Percentiles rank a stretch among this genome's conserved stretches.
Evolutionary conservation across 2,888 invertebrate genomes (phyloP).

Genomic region (Apantesis nais): DNA sequence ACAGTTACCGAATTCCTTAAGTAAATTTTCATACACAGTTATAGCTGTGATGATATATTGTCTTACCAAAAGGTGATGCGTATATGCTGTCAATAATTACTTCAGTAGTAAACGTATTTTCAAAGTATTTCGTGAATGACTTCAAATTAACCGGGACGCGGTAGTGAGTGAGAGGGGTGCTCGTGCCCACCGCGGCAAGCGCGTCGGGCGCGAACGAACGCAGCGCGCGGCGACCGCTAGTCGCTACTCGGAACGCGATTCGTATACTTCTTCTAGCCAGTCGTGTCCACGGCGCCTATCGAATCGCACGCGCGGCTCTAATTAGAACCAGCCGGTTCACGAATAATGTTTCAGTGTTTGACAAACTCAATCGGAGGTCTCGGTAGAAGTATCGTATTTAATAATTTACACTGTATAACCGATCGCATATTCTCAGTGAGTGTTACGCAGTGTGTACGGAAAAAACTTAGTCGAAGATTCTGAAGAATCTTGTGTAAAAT

Average conservation of each 20-base stretch:
- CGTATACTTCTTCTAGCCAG: slow-evolving; percentile 58
- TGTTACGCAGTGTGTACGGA: slow-evolving; percentile 86
- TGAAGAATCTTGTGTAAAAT: slow-evolving; percentile 85
- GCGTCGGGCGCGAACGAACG: slow-evolving; percentile 57
- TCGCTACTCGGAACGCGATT: slow-evolving; percentile 52
- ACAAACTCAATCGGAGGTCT: slow-evolving; percentile 85
- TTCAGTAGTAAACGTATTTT: slow-evolving; percentile 65
- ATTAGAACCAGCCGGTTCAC: slow-evolving; percentile 82
- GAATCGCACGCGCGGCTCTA: slow-evolving; percentile 82
- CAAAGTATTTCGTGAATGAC: slow-evolving; percentile 79
- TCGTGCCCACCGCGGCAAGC: slow-evolving; percentile 52
- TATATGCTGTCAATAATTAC: slow-evolving; percentile 41
- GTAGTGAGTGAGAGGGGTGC: slow-evolving; percentile 46
- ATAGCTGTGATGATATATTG: slow-evolving; percentile 10
- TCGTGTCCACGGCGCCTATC: slow-evolving; percentile 81
- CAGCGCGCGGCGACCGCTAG: slow-evolving; percentile 56
- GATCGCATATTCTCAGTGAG: slow-evolving; percentile 85
- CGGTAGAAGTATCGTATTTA: slow-evolving; percentile 83
- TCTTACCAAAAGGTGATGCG: slow-evolving; percentile 29
- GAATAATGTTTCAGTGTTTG: slow-evolving; percentile 86
- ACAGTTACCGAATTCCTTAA: slow-evolving; percentile 38
- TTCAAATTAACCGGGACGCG: slow-evolving; percentile 66
- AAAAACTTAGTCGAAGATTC: slow-evolving; percentile 86
- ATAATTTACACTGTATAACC: slow-evolving; percentile 83
- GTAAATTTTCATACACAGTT: slow-evolving; percentile 30